These are phyloP conservation scores for Lordiphosa collinella DNA, from an alignment of 1,140 invertebrate species.

Conservation along the genomic window DNA sequence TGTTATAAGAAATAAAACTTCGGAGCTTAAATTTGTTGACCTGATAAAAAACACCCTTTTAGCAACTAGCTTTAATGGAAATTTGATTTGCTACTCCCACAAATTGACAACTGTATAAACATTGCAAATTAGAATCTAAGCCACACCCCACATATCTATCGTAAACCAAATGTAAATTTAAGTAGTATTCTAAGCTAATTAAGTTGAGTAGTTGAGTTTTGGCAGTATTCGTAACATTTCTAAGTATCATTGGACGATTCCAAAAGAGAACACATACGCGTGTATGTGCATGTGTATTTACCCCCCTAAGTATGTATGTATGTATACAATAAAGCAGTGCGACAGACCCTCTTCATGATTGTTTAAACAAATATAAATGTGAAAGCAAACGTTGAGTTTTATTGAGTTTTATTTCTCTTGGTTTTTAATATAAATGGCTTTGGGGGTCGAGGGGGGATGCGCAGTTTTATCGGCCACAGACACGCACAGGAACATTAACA, in stretches of 20 bases:
- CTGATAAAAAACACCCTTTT: too few relatives aligned
- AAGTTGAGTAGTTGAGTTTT: slow-evolving; percentile 28
- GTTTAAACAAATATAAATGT: slow-evolving; percentile 72
- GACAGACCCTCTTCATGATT: slow-evolving; percentile 46
- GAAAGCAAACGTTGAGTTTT: slow-evolving; percentile 42
- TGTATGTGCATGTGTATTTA: slow-evolving; percentile 34
- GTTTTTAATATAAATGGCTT: slow-evolving; percentile 3
- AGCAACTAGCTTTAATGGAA: too few relatives aligned
- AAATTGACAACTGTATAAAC: too few relatives aligned
- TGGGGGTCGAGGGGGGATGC: slow-evolving; percentile 22
- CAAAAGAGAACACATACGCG: background rate
- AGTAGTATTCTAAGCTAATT: slow-evolving; percentile 30
- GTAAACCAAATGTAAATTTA: slow-evolving; percentile 30
- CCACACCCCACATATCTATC: slow-evolving; percentile 4
- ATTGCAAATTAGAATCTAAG: background rate
- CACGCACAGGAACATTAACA: slow-evolving; percentile 65
- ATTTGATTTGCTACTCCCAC: too few relatives aligned
- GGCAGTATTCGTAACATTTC: background rate
- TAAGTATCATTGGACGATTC: slow-evolving; percentile 9
- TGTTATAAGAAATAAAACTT: too few relatives aligned
- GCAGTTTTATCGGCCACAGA: slow-evolving; percentile 51
- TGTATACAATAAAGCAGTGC: slow-evolving; percentile 25
- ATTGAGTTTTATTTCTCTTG: slow-evolving; percentile 26
- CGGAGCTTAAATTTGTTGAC: too few relatives aligned
- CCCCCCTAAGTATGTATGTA: slow-evolving; percentile 4